Percentiles rank a stretch among this genome's conserved stretches.
Evolutionary conservation across 2,888 invertebrate species (phyloP).

Genomic region (Horisme vitalbata): DNA sequence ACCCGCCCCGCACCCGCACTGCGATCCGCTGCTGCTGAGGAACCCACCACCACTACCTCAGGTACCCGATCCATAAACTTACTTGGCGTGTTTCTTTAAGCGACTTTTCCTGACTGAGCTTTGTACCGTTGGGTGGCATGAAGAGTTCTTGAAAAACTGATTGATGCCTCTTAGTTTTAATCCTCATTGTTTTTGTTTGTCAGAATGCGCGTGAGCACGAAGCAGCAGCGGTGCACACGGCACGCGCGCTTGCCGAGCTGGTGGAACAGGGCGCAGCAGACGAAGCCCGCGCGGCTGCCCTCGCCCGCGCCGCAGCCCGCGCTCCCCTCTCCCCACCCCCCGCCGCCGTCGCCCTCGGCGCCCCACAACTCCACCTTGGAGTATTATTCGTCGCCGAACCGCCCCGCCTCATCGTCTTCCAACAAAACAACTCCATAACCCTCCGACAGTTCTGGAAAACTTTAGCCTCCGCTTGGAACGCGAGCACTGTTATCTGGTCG

Average conservation of each 20-base stretch:
- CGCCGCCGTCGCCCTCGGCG: slow-evolving; percentile 74
- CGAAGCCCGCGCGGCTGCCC: slow-evolving; percentile 64
- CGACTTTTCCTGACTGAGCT: too few relatives aligned
- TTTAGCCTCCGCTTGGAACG: slow-evolving; percentile 76
- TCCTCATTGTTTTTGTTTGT: neutral
- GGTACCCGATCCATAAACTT: slow-evolving; percentile 36
- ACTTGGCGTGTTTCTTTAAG: too few relatives aligned
- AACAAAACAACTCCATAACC: slow-evolving; percentile 74
- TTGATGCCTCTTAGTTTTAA: too few relatives aligned
- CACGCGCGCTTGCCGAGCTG: slow-evolving; percentile 72
- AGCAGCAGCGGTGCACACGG: slow-evolving; percentile 68
- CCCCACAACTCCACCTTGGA: slow-evolving; percentile 76
- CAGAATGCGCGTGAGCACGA: slow-evolving; percentile 73
- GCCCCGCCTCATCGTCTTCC: slow-evolving; percentile 66
- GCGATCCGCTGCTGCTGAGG: slow-evolving; percentile 59
- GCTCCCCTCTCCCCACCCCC: slow-evolving; percentile 66
- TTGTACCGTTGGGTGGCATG: too few relatives aligned
- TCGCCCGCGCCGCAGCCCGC: slow-evolving; percentile 71
- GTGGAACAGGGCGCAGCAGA: slow-evolving; percentile 69
- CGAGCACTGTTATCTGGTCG: slow-evolving; percentile 71
- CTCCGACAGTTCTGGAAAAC: slow-evolving; percentile 82
- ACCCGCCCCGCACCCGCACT: slow-evolving; percentile 43
- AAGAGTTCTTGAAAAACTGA: too few relatives aligned
- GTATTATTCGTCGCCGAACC: slow-evolving; percentile 72
- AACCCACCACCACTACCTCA: slow-evolving; percentile 60